Conservation (phyloP, 1,140 invertebrate species). For the Philotrypesis tridentata region DNA sequence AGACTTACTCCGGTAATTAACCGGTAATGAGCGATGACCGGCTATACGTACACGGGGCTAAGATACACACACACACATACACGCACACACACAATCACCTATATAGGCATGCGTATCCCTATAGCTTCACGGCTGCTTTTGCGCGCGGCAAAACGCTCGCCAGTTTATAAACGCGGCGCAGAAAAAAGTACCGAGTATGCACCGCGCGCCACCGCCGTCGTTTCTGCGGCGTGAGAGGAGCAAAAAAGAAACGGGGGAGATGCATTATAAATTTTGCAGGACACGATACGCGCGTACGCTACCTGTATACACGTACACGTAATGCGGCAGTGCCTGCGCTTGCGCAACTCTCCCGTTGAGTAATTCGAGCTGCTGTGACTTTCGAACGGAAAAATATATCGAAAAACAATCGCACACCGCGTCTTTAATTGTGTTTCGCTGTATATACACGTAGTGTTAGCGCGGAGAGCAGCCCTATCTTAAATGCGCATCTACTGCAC, state of each 20-base stretch:
- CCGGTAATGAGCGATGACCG: slow-evolving; percentile 59
- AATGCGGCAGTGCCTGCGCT: background rate
- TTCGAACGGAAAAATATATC: background rate
- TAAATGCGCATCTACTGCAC: too few relatives aligned
- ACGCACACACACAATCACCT: too few relatives aligned
- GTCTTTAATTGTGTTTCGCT: background rate
- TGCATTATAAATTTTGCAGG: slow-evolving; percentile 27
- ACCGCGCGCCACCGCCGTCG: background rate
- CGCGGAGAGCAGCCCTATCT: too few relatives aligned
- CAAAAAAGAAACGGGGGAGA: slow-evolving; percentile 16
- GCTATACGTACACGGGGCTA: slow-evolving; percentile 29
- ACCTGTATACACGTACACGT: background rate
- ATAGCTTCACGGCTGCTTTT: background rate
- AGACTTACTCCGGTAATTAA: slow-evolving; percentile 60
- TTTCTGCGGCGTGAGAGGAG: slow-evolving; percentile 5
- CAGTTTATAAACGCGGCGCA: background rate
- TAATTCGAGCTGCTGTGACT: background rate
- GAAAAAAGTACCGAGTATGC: background rate
- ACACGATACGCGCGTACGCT: background rate
- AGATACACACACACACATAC: background rate
- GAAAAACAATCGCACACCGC: background rate
- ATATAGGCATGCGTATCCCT: background rate
- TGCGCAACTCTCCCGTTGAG: background rate
- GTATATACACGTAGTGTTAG: too few relatives aligned
- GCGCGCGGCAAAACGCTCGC: background rate